Evolutionary conservation across 2,113 vertebrate genomes (phyloP).

Genomic region (Gasterosteus nipponicus): DNA sequence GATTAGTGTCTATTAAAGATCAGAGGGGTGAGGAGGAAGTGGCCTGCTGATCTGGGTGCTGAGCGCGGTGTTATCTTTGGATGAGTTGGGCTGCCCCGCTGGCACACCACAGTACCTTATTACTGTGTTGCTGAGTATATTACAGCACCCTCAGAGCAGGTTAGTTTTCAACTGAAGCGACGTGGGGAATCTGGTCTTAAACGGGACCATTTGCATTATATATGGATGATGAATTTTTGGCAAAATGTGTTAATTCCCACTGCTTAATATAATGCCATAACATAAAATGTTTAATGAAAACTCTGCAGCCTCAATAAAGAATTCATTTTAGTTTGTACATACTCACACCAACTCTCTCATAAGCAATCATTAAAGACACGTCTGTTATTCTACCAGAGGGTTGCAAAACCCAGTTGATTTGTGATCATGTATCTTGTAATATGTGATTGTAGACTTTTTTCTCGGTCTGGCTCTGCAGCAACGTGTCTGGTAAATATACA

Average conservation of each 20-base stretch:
- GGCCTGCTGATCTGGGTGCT: constrained; percentile 86
- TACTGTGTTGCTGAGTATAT: constrained; percentile 87
- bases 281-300: neutral
- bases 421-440: neutral
- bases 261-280: neutral
- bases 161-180: constrained; percentile 83
- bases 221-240: constrained; percentile 1
- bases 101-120: constrained; percentile 83
- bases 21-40: constrained; percentile 87
- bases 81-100: constrained; percentile 84
- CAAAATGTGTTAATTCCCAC: neutral
- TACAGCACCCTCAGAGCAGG: constrained; percentile 83
- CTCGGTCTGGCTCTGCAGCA: neutral
- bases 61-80: constrained; percentile 91
- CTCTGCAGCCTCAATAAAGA: neutral
- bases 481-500: neutral
- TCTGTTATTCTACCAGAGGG: neutral
- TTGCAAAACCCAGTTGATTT: neutral
- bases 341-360: neutral
- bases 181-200: constrained; percentile 63
- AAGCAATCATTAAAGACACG: neutral
- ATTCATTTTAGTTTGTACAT: no score
- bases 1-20: constrained; percentile 91
- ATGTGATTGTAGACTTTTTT: neutral
- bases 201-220: neutral